A percentile compares a stretch with the other conserved stretches of the same genome.
Evolutionary conservation across 2,113 vertebrate genomes (phyloP).

Genomic region (Menidia beryllina): DNA sequence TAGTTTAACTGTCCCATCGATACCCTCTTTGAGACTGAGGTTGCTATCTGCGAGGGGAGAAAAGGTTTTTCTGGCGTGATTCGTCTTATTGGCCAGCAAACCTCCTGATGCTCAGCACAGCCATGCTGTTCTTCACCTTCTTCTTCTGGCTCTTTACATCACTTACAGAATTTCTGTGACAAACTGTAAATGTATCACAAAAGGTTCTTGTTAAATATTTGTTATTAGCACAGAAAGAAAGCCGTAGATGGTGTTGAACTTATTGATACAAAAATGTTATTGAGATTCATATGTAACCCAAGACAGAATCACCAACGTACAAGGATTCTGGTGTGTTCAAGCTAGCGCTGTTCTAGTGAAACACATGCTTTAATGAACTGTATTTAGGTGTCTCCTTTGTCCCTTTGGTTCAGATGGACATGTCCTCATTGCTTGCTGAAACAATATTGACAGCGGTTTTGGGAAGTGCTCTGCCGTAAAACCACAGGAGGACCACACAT

Average conservation of each 20-base stretch:
- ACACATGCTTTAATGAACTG: slow-evolving; percentile 1
- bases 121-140: slow-evolving; percentile 23
- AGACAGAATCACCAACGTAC: no score
- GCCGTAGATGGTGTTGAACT: no score
- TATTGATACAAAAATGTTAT: not conserved
- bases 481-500: slow-evolving; percentile 68
- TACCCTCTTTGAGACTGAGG: slow-evolving; percentile 47
- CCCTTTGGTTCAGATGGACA: slow-evolving; percentile 13
- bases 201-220: no score
- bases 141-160: no score
- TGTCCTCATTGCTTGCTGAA: slow-evolving; percentile 16
- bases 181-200: no score
- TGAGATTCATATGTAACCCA: no score
- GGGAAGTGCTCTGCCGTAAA: slow-evolving; percentile 32
- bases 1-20: slow-evolving; percentile 70
- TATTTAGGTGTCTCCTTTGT: slow-evolving; percentile 30
- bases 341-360: not conserved
- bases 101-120: slow-evolving; percentile 32
- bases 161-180: no score
- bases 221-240: no score
- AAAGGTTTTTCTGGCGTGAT: slow-evolving; percentile 40
- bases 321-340: not conserved
- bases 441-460: slow-evolving; percentile 46
- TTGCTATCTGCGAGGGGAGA: slow-evolving; percentile 36
- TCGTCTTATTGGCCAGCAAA: slow-evolving; percentile 48